Conservation (phyloP, 2,113 vertebrate species). For the Emydura subglobosa region DNA sequence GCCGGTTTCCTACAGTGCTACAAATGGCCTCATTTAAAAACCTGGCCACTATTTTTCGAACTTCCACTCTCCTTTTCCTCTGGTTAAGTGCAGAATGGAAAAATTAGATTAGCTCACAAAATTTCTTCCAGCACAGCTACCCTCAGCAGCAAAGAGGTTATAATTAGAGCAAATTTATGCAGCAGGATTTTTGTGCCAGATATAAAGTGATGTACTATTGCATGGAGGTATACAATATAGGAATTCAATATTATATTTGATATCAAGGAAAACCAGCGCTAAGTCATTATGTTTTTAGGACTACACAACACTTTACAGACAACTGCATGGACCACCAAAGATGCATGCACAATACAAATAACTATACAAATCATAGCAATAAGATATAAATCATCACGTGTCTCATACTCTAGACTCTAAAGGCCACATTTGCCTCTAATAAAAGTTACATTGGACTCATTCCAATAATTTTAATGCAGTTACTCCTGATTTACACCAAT, state of each 20-base stretch:
- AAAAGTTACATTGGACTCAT: not conserved
- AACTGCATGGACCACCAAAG: accelerated
- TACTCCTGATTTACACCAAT: not conserved
- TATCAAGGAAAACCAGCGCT: not conserved
- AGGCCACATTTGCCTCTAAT: not conserved
- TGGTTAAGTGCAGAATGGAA: not conserved
- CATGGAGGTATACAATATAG: not conserved
- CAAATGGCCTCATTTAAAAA: not conserved
- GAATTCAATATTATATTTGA: not conserved
- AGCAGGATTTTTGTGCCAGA: not conserved
- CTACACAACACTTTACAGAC: not conserved
- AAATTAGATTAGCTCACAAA: not conserved
- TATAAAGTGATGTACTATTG: not conserved
- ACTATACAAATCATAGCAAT: not conserved
- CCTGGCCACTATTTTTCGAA: not conserved
- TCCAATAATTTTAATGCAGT: not conserved
- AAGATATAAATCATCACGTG: accelerated
- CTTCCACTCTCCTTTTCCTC: not conserved
- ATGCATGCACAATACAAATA: not conserved
- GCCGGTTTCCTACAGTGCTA: not conserved
- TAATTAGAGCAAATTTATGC: not conserved
- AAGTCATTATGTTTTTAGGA: not conserved
- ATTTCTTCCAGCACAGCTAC: not conserved
- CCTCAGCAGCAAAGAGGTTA: not conserved
- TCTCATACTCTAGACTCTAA: not conserved